Evolutionary conservation across 2,888 invertebrate genomes (phyloP), one percentile per base, ranked within the genome.

Genomic region (Graphium colonna): DNA sequence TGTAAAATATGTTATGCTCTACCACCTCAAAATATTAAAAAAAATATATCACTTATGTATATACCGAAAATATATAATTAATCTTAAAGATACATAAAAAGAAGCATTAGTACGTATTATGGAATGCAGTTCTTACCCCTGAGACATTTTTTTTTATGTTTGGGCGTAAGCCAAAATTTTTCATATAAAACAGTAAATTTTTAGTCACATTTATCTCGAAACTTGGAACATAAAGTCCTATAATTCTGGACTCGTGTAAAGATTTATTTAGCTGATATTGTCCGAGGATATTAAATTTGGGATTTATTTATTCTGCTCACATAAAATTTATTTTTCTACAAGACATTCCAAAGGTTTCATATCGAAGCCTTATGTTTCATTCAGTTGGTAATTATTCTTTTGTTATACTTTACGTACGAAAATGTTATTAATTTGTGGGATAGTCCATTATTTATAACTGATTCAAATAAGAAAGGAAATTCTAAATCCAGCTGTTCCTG

Each of bases 211-310:
- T 40, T 48, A 48, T 48, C 48, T 48, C 12, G 10, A 10, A 40
- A 40, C 16, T 28, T 16, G 28, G 40, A 48, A 16, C 36, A 36
- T 38, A 36, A 46, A 46, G 38, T 36, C 18, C 46, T 36, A 12
- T 18, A 36, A 38, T 21, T 46, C 17, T 38, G 13, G 12, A 45
- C 36, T 45, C 16, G 36, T 36, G 45, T 18, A 46, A 1, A 31
- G 40, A 48, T 47, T 26, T 47, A 47, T 48, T 28, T 48, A 28
- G 31, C 40, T 48, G 16, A 16, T 48, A 40, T 48, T 48, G 40
- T 48, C 40, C 40, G 16, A 31, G 28, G 48, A 48, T 40, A 48
- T 48, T 48, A 48, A 48, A 41, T 40, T 48, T 48, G 5, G 8
- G 17, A 48, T 48, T 48, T 40, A 48, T 17, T 31, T 49, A 12